A percentile compares a stretch with the other conserved stretches of the same genome.
These are phyloP conservation scores for Helarctos malayanus DNA, from an alignment of 2,797 vertebrate genomes.

Conservation along the genomic window DNA sequence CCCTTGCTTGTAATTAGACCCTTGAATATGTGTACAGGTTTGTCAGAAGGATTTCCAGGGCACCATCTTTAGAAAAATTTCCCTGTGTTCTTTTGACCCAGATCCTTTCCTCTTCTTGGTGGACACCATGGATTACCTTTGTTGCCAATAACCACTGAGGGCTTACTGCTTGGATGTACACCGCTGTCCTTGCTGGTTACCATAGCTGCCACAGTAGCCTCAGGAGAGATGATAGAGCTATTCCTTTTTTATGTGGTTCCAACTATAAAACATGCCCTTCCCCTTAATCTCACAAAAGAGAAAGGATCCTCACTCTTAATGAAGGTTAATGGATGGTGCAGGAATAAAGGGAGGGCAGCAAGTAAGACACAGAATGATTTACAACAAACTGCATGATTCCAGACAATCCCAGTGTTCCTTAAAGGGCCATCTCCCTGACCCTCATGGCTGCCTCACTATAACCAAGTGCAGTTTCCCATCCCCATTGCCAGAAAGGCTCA, in stretches of 20 bases:
- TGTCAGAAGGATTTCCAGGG: background rate
- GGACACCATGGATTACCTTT: background rate
- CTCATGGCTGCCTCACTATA: background rate
- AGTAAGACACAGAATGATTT: background rate
- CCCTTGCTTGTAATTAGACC: background rate
- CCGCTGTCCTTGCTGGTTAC: background rate
- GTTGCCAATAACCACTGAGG: background rate
- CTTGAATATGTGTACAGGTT: background rate
- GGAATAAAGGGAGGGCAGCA: background rate
- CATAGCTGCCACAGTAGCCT: background rate
- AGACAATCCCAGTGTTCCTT: background rate
- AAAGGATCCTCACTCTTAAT: background rate
- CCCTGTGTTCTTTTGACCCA: background rate
- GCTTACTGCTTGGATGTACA: background rate
- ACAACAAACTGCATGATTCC: background rate
- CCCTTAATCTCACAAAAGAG: slow-evolving; percentile 13
- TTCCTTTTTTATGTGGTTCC: background rate
- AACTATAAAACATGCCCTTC: background rate
- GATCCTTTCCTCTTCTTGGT: background rate
- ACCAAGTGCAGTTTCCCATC: background rate
- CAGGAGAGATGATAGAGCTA: background rate
- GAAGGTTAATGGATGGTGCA: background rate
- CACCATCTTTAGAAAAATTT: background rate
- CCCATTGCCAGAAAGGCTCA: background rate
- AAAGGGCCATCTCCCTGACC: background rate